Evolutionary conservation across 2,797 vertebrate species (phyloP).

Genomic region (Buceros bicornis): DNA sequence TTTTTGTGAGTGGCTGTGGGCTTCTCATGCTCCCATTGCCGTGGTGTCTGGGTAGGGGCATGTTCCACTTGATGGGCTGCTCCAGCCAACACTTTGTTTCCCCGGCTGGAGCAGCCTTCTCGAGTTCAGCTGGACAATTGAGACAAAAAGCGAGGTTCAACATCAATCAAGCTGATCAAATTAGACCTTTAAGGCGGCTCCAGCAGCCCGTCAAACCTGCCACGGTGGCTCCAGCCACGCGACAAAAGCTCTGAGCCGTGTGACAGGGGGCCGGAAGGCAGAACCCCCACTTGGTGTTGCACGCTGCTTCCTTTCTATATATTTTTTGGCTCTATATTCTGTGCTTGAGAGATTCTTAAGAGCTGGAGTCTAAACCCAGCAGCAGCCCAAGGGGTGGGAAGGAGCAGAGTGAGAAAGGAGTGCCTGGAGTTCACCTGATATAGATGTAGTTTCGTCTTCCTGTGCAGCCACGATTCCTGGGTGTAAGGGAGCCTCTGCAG

Average conservation of each 20-base stretch:
- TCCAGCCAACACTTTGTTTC: background rate
- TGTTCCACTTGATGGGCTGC: background rate
- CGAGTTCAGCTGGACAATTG: background rate
- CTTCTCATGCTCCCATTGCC: background rate
- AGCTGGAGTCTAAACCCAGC: background rate
- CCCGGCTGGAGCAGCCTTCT: background rate
- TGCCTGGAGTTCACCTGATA: background rate
- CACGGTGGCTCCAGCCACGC: fast-evolving
- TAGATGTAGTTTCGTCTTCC: too few species aligned
- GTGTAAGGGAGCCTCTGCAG: too few species aligned
- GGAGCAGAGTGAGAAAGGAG: background rate
- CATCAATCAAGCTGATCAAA: background rate
- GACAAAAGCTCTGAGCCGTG: background rate
- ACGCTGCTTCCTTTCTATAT: background rate
- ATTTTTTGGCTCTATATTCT: background rate
- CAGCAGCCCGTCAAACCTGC: background rate
- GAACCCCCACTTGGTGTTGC: background rate
- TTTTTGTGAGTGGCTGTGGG: background rate
- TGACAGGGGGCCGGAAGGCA: background rate
- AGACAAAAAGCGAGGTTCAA: background rate
- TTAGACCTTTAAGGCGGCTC: background rate
- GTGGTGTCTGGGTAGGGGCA: background rate
- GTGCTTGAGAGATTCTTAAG: background rate
- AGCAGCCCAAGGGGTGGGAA: background rate
- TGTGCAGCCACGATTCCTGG: too few species aligned